These are phyloP conservation scores for Pentalonia nigronervosa DNA, from an alignment of 1,140 invertebrate species.

Conservation along the genomic window DNA sequence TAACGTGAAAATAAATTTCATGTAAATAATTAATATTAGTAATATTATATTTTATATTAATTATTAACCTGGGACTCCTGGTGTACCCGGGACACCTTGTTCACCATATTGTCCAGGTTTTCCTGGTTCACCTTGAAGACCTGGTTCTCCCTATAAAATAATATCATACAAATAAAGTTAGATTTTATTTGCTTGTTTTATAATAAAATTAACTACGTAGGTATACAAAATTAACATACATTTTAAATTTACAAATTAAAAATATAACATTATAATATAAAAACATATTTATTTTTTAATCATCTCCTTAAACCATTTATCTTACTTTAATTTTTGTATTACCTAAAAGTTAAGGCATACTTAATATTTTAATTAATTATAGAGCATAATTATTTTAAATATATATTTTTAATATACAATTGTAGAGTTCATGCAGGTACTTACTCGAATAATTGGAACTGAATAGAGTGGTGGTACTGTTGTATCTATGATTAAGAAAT, in stretches of 20 bases:
- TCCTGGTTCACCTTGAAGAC: slow-evolving; percentile 69
- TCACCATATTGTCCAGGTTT: slow-evolving; percentile 69
- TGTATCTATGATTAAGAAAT: neutral
- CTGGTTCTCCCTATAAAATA: slow-evolving; percentile 66
- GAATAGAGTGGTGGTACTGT: neutral
- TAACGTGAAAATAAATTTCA: neutral
- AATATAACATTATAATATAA: neutral
- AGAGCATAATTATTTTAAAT: neutral
- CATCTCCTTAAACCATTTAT: neutral
- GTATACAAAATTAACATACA: neutral
- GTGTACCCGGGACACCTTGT: slow-evolving; percentile 71
- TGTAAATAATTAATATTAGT: neutral
- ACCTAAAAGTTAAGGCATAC: too few species aligned
- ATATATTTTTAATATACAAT: neutral
- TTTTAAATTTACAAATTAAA: neutral
- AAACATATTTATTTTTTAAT: neutral
- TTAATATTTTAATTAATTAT: neutral
- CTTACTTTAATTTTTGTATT: neutral
- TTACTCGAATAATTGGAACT: slow-evolving; percentile 2
- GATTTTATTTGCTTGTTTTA: neutral
- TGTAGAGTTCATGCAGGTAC: neutral
- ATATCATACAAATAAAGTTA: neutral
- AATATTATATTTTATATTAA: neutral
- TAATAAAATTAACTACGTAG: neutral
- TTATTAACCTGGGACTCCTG: slow-evolving; percentile 71